Evolutionary conservation across 2,797 vertebrate species (phyloP).

Genomic region (Arctocebus calabarensis): DNA sequence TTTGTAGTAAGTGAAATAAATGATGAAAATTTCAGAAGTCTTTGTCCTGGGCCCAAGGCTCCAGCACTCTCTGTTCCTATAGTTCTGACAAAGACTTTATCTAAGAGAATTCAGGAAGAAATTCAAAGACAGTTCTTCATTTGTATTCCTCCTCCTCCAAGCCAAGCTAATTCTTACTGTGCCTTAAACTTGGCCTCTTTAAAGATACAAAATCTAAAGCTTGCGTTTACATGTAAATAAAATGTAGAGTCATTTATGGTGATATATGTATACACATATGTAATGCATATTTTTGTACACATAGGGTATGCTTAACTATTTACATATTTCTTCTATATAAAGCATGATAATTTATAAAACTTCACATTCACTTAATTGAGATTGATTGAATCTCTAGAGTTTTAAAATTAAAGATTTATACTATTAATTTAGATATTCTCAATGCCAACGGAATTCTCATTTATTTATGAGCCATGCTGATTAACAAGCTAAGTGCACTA

Average conservation of each 20-base stretch:
- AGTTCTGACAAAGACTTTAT: slow-evolving; percentile 61
- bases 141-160: slow-evolving; percentile 37
- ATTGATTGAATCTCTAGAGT: not conserved
- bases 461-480: not conserved
- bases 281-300: not conserved
- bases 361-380: slow-evolving; percentile 40
- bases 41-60: slow-evolving; percentile 66
- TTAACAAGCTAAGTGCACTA: not conserved
- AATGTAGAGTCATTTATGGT: slow-evolving; percentile 44
- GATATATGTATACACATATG: not conserved
- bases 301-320: slow-evolving; percentile 50
- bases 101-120: slow-evolving; percentile 43
- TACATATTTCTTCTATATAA: slow-evolving; percentile 32
- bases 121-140: slow-evolving; percentile 48
- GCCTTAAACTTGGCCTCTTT: slow-evolving; percentile 55
- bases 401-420: not conserved
- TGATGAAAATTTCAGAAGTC: slow-evolving; percentile 41
- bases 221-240: slow-evolving; percentile 57
- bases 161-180: slow-evolving; percentile 66
- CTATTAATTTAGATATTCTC: not conserved
- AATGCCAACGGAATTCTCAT: not conserved
- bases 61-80: slow-evolving; percentile 13
- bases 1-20: slow-evolving; percentile 57
- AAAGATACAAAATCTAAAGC: slow-evolving; percentile 43
- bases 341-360: slow-evolving; percentile 45